Evolutionary conservation across 2,797 vertebrate genomes (phyloP).

Genomic region (Erithacus rubecula): DNA sequence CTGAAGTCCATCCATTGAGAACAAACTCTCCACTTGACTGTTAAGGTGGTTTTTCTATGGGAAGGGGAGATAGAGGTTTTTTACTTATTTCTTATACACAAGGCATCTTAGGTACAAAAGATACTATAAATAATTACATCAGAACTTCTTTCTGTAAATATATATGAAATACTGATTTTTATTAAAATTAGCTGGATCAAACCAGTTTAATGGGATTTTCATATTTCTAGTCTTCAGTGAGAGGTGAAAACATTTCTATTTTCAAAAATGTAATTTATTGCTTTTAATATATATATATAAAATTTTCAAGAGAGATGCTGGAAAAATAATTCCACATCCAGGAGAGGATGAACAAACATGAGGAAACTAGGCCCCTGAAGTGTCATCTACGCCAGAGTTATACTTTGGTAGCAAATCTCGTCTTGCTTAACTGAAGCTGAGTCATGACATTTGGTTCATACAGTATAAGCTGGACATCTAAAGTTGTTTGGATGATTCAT

Average conservation of each 20-base stretch:
- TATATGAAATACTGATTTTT: background rate
- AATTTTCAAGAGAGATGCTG: background rate
- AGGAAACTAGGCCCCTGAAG: background rate
- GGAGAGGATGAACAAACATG: background rate
- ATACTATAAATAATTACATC: background rate
- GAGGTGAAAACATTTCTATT: background rate
- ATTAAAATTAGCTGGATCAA: background rate
- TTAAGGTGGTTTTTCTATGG: background rate
- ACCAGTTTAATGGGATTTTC: background rate
- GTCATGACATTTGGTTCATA: background rate
- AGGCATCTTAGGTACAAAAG: background rate
- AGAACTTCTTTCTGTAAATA: background rate
- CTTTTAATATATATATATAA: background rate
- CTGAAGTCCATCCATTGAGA: background rate
- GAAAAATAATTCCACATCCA: background rate
- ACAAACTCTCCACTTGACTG: background rate
- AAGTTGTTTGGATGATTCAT: background rate
- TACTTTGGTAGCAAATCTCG: background rate
- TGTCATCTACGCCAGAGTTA: background rate
- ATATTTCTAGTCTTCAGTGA: background rate
- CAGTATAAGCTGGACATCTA: background rate
- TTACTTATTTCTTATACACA: background rate
- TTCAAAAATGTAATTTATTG: background rate
- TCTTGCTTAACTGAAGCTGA: background rate
- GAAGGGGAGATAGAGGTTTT: background rate